These are phyloP conservation scores for Alectoris magna DNA, from an alignment of 2,797 vertebrate genomes.

Conservation along the genomic window DNA sequence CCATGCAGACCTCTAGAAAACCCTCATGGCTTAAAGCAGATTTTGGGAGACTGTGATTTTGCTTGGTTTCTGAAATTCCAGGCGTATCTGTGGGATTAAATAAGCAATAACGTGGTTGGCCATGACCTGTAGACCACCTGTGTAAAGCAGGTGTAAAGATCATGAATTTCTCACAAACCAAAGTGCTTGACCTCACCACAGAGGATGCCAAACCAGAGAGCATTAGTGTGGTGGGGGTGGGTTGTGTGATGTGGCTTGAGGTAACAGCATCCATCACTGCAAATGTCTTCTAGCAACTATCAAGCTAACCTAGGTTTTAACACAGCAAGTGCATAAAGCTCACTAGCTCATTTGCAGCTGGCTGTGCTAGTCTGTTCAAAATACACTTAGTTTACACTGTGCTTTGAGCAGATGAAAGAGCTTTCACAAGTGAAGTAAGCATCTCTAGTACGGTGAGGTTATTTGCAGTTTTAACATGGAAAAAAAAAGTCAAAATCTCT, in stretches of 20 bases:
- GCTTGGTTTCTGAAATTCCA: conserved; percentile 24
- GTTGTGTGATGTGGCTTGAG: background rate
- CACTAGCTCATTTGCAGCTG: background rate
- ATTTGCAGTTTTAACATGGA: background rate
- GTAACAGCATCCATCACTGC: background rate
- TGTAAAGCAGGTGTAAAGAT: background rate
- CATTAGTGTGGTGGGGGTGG: background rate
- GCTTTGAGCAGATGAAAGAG: background rate
- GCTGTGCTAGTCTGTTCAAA: background rate
- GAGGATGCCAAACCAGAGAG: background rate
- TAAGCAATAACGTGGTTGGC: background rate
- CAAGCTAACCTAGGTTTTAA: background rate
- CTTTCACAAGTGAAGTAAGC: background rate
- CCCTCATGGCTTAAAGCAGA: background rate
- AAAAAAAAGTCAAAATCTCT: background rate
- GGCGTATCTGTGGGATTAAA: background rate
- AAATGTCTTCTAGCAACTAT: background rate
- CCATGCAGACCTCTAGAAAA: background rate
- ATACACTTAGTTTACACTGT: background rate
- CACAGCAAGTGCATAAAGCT: background rate
- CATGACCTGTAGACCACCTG: background rate
- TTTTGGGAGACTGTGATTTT: background rate
- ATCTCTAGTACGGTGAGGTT: background rate
- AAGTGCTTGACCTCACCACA: rapidly evolving
- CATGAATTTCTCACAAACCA: background rate